phyloP scores from a whole-genome alignment of 2,113 vertebrate genomes.

The Trematocara zebra region DNA sequence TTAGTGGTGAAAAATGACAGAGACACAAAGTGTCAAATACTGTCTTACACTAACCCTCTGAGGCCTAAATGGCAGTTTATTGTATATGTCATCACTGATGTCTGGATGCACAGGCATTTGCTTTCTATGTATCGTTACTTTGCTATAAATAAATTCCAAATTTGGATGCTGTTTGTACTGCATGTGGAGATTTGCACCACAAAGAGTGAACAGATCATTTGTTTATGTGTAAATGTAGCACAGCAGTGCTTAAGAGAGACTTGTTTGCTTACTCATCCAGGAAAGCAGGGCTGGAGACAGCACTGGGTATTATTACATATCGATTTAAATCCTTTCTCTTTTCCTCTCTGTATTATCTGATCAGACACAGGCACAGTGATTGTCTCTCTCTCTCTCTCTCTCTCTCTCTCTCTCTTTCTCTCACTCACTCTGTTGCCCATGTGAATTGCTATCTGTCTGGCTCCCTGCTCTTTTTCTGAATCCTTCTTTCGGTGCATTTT shows the following conservation, averaged over 20 bases:
- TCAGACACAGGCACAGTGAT: constrained; percentile 28
- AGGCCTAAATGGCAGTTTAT: background rate
- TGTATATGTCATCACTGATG: background rate
- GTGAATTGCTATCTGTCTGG: background rate
- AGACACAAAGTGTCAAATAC: background rate
- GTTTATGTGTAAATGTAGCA: constrained; percentile 11
- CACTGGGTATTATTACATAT: constrained; percentile 84
- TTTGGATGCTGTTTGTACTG: background rate
- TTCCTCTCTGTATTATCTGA: constrained; percentile 48
- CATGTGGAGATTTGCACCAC: background rate
- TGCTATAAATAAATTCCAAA: background rate
- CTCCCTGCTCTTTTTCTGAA: constrained; percentile 20
- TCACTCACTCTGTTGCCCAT: background rate
- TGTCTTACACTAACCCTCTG: background rate
- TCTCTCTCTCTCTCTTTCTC: background rate
- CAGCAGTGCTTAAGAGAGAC: background rate
- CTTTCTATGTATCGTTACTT: background rate
- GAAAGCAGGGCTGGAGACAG: constrained; percentile 79
- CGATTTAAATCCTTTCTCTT: constrained; percentile 80
- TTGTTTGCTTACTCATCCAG: constrained; percentile 68
- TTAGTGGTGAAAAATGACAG: background rate
- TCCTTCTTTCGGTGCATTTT: constrained; percentile 52
- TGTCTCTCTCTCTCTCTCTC: constrained; percentile 39
- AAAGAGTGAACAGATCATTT: constrained; percentile 5
- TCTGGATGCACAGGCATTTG: background rate